Evolutionary conservation across 2,888 invertebrate species (phyloP), one percentile per base, ranked within the genome.

Genomic region (Drosophila yooni): DNA sequence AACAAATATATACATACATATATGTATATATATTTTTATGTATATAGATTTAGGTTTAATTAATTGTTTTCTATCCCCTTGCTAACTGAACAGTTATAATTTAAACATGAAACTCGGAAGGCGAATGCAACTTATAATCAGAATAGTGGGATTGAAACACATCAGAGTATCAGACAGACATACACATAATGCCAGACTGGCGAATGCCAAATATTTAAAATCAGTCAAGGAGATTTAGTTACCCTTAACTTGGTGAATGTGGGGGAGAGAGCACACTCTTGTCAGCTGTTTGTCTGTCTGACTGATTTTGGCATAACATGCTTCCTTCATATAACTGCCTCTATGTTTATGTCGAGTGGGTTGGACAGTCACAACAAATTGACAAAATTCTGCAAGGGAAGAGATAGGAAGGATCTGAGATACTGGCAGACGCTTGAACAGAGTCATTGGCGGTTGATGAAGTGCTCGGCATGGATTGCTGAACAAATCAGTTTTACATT

Each of bases 401-500:
- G 36, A 34, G 33, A 5, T 18, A 38, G 51, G 43, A 48, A 53
- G 63, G 40, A 52, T n/a, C 38, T 31, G 34, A 60, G 46, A 51
- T 58, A 31, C 27, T 15, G 61, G 6, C 36, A 36, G 36, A 38
- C 25, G 48, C 51, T 4, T 8, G 56, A 58, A 7, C 74, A 43
- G 43, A 46, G 46, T 25, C 50, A 62, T 46, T 27, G 34, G 31
- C 52, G 66, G 79, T 51, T 79, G 77, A 79, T 77, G 46, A 79
- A 77, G 74, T 70, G 31, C 50, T 54, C n/a, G 63, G 15, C 59
- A 43, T 43, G 48, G 69, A 43, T 46, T 57, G 62, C 61, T 61
- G 34, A 69, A 15, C 85, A 85, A 85, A 85, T 85, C 85, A 85
- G 88, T 88, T 88, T 80, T 80, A 75, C 80, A 85, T 88, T 88